phyloP scores from a whole-genome alignment of 2,797 vertebrate species.

The Helicolenus hilgendorfi region DNA sequence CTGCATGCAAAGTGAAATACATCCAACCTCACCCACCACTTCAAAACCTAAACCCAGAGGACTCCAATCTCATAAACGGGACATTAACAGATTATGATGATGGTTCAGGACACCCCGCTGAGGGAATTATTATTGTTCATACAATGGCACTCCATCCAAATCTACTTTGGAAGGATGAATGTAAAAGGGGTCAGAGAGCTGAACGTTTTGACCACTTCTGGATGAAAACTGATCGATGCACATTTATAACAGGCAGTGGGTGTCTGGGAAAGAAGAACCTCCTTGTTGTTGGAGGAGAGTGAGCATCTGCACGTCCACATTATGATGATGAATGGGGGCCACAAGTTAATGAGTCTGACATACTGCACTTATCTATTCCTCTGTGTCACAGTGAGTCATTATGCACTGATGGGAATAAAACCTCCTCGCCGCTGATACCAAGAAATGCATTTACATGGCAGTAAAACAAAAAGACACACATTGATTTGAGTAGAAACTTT shows the following conservation, averaged over 20 bases:
- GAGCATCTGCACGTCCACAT: constrained; percentile 68
- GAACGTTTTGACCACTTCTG: not conserved
- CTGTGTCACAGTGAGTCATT: constrained; percentile 60
- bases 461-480: constrained; percentile 26
- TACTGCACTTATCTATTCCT: constrained; percentile 68
- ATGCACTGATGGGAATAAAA: constrained; percentile 25
- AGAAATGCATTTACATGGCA: constrained; percentile 15
- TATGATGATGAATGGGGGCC: constrained; percentile 54
- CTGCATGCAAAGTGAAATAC: not conserved
- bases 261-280: constrained; percentile 30
- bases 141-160: constrained; percentile 6
- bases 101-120: constrained; percentile 15
- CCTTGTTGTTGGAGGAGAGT: constrained; percentile 9
- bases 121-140: constrained; percentile 50
- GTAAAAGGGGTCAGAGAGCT: not conserved
- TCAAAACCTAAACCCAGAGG: constrained; percentile 8
- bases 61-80: constrained; percentile 49
- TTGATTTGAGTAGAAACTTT: constrained; percentile 62
- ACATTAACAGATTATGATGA: constrained; percentile 66
- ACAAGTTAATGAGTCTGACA: constrained; percentile 72
- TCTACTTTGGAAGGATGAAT: constrained; percentile 1
- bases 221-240: not conserved
- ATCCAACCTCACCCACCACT: constrained; percentile 8
- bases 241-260: not conserved
- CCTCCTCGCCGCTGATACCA: not conserved